These are phyloP conservation scores for Threskiornis aethiopicus DNA, from an alignment of 2,797 vertebrate genomes.

Conservation along the genomic window DNA sequence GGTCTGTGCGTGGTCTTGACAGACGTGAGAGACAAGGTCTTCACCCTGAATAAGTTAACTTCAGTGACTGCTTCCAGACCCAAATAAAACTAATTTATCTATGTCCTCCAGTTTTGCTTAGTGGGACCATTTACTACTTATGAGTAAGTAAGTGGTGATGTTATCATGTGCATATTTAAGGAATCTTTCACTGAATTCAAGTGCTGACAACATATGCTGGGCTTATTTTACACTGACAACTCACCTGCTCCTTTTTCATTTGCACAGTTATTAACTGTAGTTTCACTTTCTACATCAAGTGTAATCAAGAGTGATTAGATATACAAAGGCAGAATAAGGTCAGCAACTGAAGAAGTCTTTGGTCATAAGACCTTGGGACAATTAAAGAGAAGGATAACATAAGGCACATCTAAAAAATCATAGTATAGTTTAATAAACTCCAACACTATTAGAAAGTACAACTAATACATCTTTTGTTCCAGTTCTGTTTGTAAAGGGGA, in stretches of 20 bases:
- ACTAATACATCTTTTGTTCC: neutral
- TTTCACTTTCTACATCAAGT: neutral
- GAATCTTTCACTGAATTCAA: neutral
- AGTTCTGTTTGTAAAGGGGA: neutral
- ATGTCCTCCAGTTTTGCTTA: neutral
- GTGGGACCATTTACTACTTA: neutral
- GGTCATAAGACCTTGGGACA: neutral
- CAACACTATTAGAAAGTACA: neutral
- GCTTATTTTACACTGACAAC: neutral
- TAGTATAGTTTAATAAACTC: neutral
- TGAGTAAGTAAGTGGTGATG: accelerated
- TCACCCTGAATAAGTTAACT: neutral
- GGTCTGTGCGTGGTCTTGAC: neutral
- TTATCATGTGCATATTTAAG: accelerated
- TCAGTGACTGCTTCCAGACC: neutral
- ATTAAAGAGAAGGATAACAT: neutral
- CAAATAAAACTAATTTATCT: neutral
- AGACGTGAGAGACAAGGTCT: neutral
- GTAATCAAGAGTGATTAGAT: neutral
- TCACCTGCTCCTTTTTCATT: neutral
- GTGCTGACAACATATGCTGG: accelerated
- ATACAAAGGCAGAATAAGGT: neutral
- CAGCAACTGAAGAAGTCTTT: neutral
- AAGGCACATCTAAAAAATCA: neutral
- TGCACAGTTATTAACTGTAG: neutral